Evolutionary conservation across 2,113 vertebrate genomes (phyloP).

Genomic region (Pica pica): DNA sequence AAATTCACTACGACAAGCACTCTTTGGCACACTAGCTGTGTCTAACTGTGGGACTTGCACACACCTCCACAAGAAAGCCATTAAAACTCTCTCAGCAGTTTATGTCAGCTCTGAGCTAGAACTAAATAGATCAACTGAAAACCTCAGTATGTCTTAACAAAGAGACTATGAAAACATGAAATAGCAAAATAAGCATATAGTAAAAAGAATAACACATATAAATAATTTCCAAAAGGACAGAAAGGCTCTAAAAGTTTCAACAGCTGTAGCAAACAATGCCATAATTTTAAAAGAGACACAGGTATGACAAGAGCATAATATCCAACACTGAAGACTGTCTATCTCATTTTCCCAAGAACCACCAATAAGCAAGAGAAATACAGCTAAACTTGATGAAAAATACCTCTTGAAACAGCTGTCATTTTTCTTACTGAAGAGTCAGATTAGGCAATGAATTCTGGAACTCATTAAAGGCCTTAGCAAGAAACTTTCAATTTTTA

Average conservation of each 20-base stretch:
- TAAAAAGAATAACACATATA: neutral
- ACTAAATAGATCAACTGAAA: neutral
- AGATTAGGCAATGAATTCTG: neutral
- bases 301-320: neutral
- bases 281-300: neutral
- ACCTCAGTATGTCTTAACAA: neutral
- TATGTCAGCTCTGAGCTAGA: neutral
- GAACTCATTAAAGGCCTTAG: neutral
- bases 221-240: neutral
- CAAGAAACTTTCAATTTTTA: neutral
- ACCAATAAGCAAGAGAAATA: neutral
- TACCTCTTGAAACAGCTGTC: neutral
- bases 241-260: neutral
- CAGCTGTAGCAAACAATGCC: neutral
- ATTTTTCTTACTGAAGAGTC: neutral
- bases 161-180: neutral
- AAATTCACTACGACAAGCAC: neutral
- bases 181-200: neutral
- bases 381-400: neutral
- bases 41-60: neutral
- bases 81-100: neutral
- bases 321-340: neutral
- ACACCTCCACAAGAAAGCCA: neutral
- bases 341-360: neutral
- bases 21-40: neutral